Conservation (phyloP, 2,797 vertebrate genomes). For the Cryptoprocta ferox region DNA sequence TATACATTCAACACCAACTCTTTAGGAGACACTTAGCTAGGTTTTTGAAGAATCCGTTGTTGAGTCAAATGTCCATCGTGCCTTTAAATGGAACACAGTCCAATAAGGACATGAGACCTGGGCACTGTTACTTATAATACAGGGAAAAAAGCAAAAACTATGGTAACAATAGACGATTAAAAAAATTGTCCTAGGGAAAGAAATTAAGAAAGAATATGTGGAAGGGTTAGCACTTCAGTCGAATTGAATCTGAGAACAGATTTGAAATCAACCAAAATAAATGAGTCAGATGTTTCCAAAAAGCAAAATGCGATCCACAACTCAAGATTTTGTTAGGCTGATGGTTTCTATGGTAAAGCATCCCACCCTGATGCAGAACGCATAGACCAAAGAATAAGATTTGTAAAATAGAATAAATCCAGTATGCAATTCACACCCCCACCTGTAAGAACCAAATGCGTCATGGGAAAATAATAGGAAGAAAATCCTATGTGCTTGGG, state of each 20-base stretch:
- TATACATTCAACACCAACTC: background rate
- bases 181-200: background rate
- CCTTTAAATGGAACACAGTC: background rate
- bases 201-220: background rate
- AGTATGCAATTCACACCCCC: background rate
- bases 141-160: background rate
- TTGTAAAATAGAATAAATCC: background rate
- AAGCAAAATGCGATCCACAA: background rate
- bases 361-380: background rate
- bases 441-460: background rate
- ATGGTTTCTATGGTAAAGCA: background rate
- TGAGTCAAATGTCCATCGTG: background rate
- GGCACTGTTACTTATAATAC: background rate
- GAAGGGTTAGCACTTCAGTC: background rate
- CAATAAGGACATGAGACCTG: background rate
- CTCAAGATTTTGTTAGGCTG: background rate
- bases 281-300: background rate
- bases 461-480: background rate
- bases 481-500: background rate
- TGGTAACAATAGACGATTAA: background rate
- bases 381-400: background rate
- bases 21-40: background rate
- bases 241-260: background rate
- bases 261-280: conserved; percentile 33
- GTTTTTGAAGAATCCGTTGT: background rate